These are phyloP conservation scores for Lysandra bellargus DNA, from an alignment of 2,888 invertebrate genomes.

Conservation along the genomic window DNA sequence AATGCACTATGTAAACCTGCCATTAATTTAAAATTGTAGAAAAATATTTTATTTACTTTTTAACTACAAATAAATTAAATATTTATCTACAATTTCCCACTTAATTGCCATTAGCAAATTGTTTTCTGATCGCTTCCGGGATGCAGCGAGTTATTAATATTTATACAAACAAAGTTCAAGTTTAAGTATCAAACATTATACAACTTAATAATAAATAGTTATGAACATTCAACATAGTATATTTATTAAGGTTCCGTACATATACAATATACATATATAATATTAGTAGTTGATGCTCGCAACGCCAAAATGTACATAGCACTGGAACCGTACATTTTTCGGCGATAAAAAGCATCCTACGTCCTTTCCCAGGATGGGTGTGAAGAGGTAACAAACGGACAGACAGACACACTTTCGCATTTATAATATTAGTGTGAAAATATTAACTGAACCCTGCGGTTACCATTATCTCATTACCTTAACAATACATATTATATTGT, in stretches of 20 bases:
- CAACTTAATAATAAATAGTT: not conserved
- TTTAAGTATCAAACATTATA: not conserved
- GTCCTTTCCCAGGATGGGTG: no score
- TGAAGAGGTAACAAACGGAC: not conserved
- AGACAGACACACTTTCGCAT: no score
- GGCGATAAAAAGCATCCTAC: no score
- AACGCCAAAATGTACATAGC: no score
- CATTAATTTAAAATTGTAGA: not conserved
- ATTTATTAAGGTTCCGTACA: not conserved
- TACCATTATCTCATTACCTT: no score
- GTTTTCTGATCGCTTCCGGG: not conserved
- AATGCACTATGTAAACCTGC: no score
- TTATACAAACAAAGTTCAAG: conserved; percentile 16
- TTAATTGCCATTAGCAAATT: not conserved
- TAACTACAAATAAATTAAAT: not conserved
- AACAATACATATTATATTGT: no score
- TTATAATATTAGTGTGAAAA: no score
- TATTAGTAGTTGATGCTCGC: not conserved
- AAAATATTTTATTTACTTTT: not conserved
- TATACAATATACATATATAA: not conserved
- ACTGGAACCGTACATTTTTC: no score
- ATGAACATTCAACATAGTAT: not conserved
- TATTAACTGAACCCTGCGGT: no score
- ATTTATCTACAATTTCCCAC: not conserved
- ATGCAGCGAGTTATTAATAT: not conserved